These are phyloP conservation scores for Anguilla obscura DNA, from an alignment of 2,797 vertebrate species.

Conservation along the genomic window DNA sequence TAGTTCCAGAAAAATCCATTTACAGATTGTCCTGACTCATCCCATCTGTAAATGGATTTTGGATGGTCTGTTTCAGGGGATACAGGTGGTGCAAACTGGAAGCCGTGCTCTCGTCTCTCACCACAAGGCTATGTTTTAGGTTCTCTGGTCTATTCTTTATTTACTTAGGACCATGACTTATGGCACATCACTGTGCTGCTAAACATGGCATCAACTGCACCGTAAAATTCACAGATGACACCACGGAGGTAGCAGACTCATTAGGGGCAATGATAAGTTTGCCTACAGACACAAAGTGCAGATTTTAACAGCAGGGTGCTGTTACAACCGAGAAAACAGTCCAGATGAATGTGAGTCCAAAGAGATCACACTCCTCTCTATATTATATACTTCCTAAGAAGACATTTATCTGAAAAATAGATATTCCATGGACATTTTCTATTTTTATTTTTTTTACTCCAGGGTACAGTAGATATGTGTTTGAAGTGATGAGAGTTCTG, in stretches of 20 bases:
- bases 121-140: neutral
- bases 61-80: neutral
- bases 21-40: neutral
- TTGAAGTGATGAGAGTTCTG: neutral
- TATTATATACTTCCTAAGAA: neutral
- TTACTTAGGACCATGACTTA: neutral
- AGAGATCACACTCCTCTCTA: neutral
- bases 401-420: neutral
- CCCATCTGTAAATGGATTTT: neutral
- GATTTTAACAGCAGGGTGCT: neutral
- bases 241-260: neutral
- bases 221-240: neutral
- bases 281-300: neutral
- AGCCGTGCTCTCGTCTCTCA: neutral
- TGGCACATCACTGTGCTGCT: neutral
- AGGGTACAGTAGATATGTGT: neutral
- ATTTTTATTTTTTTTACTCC: neutral
- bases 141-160: neutral
- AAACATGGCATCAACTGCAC: neutral
- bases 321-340: neutral
- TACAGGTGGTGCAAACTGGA: neutral
- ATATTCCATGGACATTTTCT: neutral
- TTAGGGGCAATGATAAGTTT: neutral
- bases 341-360: neutral
- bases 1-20: neutral